These are phyloP conservation scores for Sylvicapra grimmia DNA, from an alignment of 2,113 vertebrate species.

Conservation along the genomic window DNA sequence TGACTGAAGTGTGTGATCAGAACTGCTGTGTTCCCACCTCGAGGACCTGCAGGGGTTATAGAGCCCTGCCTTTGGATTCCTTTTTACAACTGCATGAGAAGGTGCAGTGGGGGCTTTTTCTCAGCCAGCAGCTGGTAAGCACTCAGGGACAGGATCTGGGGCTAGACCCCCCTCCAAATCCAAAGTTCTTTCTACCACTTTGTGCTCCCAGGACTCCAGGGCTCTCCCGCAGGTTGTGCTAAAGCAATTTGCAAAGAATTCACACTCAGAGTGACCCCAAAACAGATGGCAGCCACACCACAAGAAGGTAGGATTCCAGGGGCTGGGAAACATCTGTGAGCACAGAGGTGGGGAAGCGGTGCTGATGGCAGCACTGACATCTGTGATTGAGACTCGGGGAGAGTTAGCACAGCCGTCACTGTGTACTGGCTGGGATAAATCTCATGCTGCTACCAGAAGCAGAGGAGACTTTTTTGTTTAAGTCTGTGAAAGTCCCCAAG, in stretches of 20 bases:
- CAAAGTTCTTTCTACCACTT: background rate
- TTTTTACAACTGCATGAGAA: accelerated
- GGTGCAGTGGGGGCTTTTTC: background rate
- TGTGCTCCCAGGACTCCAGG: accelerated
- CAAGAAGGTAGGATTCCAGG: background rate
- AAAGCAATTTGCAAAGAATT: background rate
- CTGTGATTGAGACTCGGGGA: background rate
- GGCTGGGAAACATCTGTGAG: background rate
- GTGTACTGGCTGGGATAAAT: accelerated
- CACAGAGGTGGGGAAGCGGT: accelerated
- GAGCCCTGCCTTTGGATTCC: background rate
- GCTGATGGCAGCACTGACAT: accelerated
- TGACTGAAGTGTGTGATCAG: background rate
- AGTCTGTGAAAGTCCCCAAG: background rate
- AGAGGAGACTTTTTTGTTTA: background rate
- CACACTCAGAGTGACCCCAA: background rate
- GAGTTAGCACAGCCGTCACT: accelerated
- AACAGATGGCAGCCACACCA: background rate
- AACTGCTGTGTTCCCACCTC: background rate
- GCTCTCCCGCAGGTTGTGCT: background rate
- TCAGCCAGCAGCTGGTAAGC: background rate
- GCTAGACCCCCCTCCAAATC: accelerated
- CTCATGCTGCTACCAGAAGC: background rate
- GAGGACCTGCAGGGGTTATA: background rate
- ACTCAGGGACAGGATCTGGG: background rate